phyloP scores from a whole-genome alignment of 2,797 vertebrate species.

The Sebastes reedi region DNA sequence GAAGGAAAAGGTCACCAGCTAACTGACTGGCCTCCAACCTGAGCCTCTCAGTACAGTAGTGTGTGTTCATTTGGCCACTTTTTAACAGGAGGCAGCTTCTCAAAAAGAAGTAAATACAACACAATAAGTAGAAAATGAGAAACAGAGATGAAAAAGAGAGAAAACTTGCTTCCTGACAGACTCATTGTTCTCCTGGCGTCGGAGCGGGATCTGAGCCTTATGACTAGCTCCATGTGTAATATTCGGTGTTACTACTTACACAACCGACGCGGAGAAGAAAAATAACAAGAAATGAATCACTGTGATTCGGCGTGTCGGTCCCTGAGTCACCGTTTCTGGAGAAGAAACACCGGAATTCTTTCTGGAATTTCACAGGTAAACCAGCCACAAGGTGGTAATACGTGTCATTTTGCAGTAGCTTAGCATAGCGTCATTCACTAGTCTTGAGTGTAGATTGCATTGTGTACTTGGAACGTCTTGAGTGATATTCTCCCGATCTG shows the following conservation, averaged over 20 bases:
- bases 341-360: constrained; percentile 6
- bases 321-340: constrained; percentile 51
- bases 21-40: constrained; percentile 15
- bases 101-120: not conserved
- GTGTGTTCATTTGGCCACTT: constrained; percentile 41
- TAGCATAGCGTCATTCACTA: constrained; percentile 22
- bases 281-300: constrained; percentile 44
- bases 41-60: constrained; percentile 32
- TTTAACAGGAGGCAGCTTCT: constrained; percentile 18
- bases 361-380: constrained; percentile 38
- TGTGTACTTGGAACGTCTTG: constrained; percentile 7
- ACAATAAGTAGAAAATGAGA: constrained; percentile 3
- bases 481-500: not conserved
- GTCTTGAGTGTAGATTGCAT: constrained; percentile 25
- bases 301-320: constrained; percentile 28
- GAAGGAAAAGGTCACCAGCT: not conserved
- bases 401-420: constrained; percentile 28
- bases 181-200: constrained; percentile 37
- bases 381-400: constrained; percentile 1
- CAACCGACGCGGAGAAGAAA: constrained; percentile 27
- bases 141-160: not conserved
- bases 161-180: constrained; percentile 13
- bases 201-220: not conserved
- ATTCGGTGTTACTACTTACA: constrained; percentile 22
- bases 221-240: constrained; percentile 7